Conservation (phyloP, 2,797 vertebrate species). For the Gephyroberyx darwinii region DNA sequence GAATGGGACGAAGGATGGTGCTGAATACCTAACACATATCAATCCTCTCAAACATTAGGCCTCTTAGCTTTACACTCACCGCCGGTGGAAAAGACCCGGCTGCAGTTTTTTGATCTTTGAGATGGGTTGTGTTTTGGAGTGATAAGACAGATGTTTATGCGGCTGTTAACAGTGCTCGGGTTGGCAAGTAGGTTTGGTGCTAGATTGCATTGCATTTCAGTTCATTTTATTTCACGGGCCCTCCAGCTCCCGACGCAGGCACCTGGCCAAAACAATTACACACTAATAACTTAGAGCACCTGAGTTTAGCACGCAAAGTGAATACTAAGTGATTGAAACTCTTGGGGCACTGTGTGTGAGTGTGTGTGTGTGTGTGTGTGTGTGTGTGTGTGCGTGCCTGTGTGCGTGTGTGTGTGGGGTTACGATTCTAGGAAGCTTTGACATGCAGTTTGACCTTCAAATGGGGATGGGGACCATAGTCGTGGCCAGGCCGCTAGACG, state of each 20-base stretch:
- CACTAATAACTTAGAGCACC: slow-evolving; percentile 78
- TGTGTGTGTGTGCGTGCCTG: slow-evolving; percentile 23
- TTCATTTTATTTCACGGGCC: slow-evolving; percentile 73
- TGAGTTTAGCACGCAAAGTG: slow-evolving; percentile 61
- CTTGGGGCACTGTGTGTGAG: slow-evolving; percentile 12
- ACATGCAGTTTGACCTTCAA: slow-evolving; percentile 93
- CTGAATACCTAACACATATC: slow-evolving; percentile 76
- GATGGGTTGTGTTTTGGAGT: slow-evolving; percentile 77
- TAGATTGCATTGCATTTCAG: slow-evolving; percentile 64
- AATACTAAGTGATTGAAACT: slow-evolving; percentile 59
- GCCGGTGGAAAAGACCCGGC: slow-evolving; percentile 65
- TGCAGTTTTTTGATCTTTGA: slow-evolving; percentile 73
- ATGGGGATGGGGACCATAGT: slow-evolving; percentile 91
- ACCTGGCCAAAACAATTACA: slow-evolving; percentile 78
- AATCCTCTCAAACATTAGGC: slow-evolving; percentile 76
- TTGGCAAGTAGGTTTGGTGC: slow-evolving; percentile 60
- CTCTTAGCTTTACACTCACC: slow-evolving; percentile 70
- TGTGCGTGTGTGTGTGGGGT: slow-evolving; percentile 28
- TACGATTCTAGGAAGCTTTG: slow-evolving; percentile 87
- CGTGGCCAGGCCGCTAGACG: slow-evolving; percentile 92
- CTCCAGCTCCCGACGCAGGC: slow-evolving; percentile 68
- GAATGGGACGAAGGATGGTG: slow-evolving; percentile 73
- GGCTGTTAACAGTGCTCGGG: slow-evolving; percentile 69
- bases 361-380: slow-evolving; percentile 32
- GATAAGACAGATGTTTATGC: slow-evolving; percentile 80